Conservation (phyloP, 2,797 vertebrate genomes). For the Pangasius krempfi region DNA sequence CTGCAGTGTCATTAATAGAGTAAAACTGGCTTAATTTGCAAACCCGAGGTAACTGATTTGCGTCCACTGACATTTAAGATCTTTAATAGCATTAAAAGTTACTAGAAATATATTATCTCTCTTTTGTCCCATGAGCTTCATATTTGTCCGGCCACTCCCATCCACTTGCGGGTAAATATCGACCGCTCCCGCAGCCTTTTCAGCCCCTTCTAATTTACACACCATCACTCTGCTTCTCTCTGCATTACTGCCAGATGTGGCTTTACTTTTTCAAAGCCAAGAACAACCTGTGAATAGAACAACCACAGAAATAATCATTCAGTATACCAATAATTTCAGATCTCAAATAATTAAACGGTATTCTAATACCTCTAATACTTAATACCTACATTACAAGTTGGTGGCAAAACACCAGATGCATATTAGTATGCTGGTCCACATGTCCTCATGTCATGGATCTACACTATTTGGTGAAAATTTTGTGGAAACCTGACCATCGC, state of each 20-base stretch:
- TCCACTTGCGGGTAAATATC: neutral
- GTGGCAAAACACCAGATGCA: neutral
- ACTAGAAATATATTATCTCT: neutral
- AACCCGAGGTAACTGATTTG: neutral
- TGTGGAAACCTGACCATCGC: too few relatives aligned
- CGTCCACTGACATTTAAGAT: neutral
- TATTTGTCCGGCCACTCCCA: neutral
- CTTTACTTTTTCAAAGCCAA: neutral
- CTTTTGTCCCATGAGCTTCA: neutral
- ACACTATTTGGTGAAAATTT: neutral
- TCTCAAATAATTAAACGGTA: neutral
- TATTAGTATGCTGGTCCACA: neutral
- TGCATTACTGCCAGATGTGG: neutral
- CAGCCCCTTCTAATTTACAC: neutral
- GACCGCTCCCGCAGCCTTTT: neutral
- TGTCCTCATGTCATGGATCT: neutral
- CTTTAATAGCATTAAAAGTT: neutral
- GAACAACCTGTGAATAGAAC: neutral
- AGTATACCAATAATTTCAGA: neutral
- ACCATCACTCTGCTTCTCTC: neutral
- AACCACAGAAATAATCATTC: neutral
- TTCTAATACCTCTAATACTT: neutral
- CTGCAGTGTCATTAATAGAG: constrained; percentile 6
- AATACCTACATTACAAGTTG: neutral
- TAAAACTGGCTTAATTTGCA: neutral